These are phyloP conservation scores for Spilosoma lubricipeda DNA, from an alignment of 2,888 invertebrate species.

Conservation along the genomic window DNA sequence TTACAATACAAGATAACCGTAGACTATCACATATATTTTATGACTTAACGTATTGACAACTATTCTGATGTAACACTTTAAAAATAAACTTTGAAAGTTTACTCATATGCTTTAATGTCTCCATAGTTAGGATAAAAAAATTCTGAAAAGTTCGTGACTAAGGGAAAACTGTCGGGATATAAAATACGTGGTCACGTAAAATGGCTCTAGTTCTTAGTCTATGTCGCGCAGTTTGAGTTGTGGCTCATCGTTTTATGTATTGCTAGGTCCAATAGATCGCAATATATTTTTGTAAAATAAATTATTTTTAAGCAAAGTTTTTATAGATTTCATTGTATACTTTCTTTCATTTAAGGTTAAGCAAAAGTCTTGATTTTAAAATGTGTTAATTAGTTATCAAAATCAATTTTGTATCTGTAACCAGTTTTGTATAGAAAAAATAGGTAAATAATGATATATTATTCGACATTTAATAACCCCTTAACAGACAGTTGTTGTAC, in stretches of 20 bases:
- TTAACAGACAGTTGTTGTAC: too few species aligned
- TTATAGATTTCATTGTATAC: too few species aligned
- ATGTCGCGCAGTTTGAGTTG: neutral
- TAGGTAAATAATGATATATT: too few species aligned
- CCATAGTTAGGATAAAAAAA: constrained; percentile 10
- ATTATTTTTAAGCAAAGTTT: too few species aligned
- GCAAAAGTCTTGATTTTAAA: too few species aligned
- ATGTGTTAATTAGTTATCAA: too few species aligned
- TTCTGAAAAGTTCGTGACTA: constrained; percentile 20
- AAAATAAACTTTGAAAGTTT: neutral
- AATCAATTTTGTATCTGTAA: too few species aligned
- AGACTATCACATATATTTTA: neutral
- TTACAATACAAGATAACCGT: neutral
- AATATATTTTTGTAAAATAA: too few species aligned
- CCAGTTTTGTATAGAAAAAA: too few species aligned
- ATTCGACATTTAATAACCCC: too few species aligned
- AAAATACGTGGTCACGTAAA: constrained; percentile 14
- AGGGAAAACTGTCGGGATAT: constrained; percentile 10
- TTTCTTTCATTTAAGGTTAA: neutral
- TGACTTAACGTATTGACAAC: neutral
- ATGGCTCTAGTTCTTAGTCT: constrained; percentile 3
- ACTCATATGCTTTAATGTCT: neutral
- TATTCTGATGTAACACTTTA: neutral
- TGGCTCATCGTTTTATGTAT: neutral
- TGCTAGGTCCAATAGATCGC: neutral